Conservation (phyloP, 1,140 invertebrate species). For the Fopius arisanus region DNA sequence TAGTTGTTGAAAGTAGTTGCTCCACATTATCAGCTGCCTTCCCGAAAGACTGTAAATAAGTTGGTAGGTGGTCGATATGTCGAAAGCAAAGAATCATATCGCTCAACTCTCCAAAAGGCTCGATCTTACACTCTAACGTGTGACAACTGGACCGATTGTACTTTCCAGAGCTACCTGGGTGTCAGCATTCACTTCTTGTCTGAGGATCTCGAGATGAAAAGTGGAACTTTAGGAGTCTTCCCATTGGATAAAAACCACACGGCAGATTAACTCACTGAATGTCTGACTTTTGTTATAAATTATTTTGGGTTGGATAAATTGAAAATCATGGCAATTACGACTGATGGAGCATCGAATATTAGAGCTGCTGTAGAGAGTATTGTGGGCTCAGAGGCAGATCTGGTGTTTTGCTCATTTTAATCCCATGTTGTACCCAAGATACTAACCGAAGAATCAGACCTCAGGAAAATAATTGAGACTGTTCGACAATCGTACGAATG, state of each 20-base stretch:
- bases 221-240: conserved; percentile 31
- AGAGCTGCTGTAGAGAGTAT: conserved; percentile 52
- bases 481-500: neutral
- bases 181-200: conserved; percentile 42
- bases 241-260: conserved; percentile 40
- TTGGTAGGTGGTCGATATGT: conserved; percentile 38
- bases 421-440: conserved; percentile 31
- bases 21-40: conserved; percentile 56
- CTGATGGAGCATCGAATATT: conserved; percentile 59
- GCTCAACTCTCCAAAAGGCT: conserved; percentile 34
- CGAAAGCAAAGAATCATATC: conserved; percentile 31
- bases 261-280: conserved; percentile 39
- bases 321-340: conserved; percentile 55
- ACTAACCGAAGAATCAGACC: neutral
- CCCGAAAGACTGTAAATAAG: conserved; percentile 43
- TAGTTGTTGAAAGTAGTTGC: conserved; percentile 50
- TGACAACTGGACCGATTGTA: no score
- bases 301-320: conserved; percentile 53
- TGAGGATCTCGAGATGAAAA: conserved; percentile 27
- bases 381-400: conserved; percentile 55
- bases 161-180: conserved; percentile 46
- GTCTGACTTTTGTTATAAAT: conserved; percentile 43
- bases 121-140: conserved; percentile 41
- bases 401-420: conserved; percentile 59
- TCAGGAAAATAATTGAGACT: neutral